Percentiles rank a stretch among this genome's conserved stretches.
These are phyloP conservation scores for Petromus typicus DNA, from an alignment of 2,113 vertebrate genomes.

Conservation along the genomic window DNA sequence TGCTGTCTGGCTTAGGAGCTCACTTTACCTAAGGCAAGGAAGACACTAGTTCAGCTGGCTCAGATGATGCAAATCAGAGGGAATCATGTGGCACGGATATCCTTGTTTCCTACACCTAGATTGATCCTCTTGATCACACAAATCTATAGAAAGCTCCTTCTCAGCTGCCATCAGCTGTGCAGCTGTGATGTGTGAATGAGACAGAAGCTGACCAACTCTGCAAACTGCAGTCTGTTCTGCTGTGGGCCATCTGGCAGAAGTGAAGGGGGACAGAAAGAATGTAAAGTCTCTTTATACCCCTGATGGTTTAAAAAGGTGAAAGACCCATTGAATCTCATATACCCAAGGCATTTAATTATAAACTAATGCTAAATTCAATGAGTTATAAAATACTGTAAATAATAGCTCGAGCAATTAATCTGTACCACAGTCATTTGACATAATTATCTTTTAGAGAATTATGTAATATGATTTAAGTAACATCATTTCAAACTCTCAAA, in stretches of 20 bases:
- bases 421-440: background rate
- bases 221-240: background rate
- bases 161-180: background rate
- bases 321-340: background rate
- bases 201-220: background rate
- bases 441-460: slow-evolving; percentile 1
- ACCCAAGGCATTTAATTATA: slow-evolving; percentile 13
- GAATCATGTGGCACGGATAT: background rate
- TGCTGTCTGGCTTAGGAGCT: slow-evolving; percentile 1
- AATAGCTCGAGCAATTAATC: background rate
- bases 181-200: background rate
- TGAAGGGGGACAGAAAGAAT: background rate
- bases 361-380: slow-evolving; percentile 21
- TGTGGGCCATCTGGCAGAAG: background rate
- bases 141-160: background rate
- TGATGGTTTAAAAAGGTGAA: background rate
- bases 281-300: background rate
- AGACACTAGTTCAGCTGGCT: background rate
- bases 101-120: background rate
- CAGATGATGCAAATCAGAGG: background rate
- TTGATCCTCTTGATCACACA: background rate
- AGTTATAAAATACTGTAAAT: slow-evolving; percentile 5
- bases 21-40: background rate
- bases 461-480: slow-evolving; percentile 15
- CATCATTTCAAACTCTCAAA: slow-evolving; percentile 51